These are phyloP conservation scores for Perca schrenkii DNA, from an alignment of 2,113 vertebrate genomes.

Conservation along the genomic window DNA sequence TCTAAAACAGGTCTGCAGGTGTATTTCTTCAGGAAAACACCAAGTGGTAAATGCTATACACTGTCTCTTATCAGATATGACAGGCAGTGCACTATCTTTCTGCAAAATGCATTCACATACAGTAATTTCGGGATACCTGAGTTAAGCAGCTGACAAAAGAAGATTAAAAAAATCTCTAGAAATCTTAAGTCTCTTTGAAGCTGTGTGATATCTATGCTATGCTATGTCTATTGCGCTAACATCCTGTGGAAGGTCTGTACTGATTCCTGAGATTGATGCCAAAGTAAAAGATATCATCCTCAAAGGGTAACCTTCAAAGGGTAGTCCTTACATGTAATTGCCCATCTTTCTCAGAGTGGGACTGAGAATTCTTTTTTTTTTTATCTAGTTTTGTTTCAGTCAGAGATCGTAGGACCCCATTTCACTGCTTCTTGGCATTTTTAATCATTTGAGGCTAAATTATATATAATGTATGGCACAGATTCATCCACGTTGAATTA, in stretches of 20 bases:
- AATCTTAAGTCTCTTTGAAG: constrained; percentile 67
- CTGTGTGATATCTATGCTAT: constrained; percentile 44
- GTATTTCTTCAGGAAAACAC: constrained; percentile 21
- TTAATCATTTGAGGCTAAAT: constrained; percentile 34
- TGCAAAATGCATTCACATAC: constrained; percentile 25
- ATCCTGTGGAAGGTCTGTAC: constrained; percentile 56
- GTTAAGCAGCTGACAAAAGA: constrained; percentile 37
- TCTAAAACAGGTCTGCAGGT: constrained; percentile 1
- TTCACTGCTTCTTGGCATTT: constrained; percentile 36
- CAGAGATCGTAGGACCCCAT: constrained; percentile 11
- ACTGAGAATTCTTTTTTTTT: constrained; percentile 18
- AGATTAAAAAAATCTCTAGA: constrained; percentile 42
- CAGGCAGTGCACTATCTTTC: constrained; percentile 12
- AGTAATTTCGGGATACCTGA: constrained; percentile 43
- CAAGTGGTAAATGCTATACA: constrained; percentile 26
- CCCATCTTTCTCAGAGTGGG: constrained; percentile 31
- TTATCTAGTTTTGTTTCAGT: constrained; percentile 41
- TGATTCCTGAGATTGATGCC: constrained; percentile 64
- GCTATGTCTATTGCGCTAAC: constrained; percentile 42
- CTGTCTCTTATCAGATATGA: constrained; percentile 37
- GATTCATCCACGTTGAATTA: constrained; percentile 19
- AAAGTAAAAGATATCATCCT: constrained; percentile 66
- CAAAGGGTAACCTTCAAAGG: constrained; percentile 72
- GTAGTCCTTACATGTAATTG: constrained; percentile 61
- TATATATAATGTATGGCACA: constrained; percentile 12